phyloP scores from a whole-genome alignment of 2,113 vertebrate species.

The Sminthopsis crassicaudata region DNA sequence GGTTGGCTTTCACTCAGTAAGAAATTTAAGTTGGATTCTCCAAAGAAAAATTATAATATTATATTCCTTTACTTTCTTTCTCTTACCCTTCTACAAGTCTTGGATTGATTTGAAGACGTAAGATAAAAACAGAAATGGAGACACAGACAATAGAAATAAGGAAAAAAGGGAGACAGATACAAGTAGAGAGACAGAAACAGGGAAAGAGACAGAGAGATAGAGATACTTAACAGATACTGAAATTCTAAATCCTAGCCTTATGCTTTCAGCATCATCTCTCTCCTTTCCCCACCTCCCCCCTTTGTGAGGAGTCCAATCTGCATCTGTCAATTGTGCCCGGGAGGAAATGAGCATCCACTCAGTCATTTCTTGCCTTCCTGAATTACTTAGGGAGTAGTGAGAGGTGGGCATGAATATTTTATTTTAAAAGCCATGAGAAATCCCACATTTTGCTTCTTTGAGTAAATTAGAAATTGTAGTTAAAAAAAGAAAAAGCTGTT shows the following conservation, averaged over 20 bases:
- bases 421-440: conserved; percentile 72
- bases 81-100: neutral
- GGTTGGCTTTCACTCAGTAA: neutral
- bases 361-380: conserved; percentile 65
- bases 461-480: conserved; percentile 77
- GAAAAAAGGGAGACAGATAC: neutral
- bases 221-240: neutral
- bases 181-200: neutral
- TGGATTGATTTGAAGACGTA: neutral
- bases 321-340: conserved; percentile 40
- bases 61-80: too few relatives aligned
- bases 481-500: conserved; percentile 77
- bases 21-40: neutral
- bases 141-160: neutral
- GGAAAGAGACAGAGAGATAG: neutral
- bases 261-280: neutral
- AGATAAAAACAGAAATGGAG: neutral
- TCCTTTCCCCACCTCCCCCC: neutral
- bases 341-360: conserved; percentile 47
- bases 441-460: conserved; percentile 69
- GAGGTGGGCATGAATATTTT: conserved; percentile 75
- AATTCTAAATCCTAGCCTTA: too few relatives aligned
- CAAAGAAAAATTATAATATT: neutral
- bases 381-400: conserved; percentile 10
- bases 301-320: neutral